Conservation (phyloP, 2,888 invertebrate species). For the Oscheius sp. region DNA sequence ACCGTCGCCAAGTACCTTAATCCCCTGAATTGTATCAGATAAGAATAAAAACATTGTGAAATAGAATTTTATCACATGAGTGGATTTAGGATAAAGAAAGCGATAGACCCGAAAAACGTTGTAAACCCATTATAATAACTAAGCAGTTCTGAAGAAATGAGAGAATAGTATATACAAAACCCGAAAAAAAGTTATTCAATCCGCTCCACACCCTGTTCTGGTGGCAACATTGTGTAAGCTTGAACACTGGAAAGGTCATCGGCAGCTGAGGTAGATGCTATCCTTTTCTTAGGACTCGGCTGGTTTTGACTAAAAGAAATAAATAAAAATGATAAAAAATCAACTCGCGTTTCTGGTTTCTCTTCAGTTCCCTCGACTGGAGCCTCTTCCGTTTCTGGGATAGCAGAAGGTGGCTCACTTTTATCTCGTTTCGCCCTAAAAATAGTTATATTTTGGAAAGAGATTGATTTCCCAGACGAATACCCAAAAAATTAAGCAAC, state of each 20-base stretch:
- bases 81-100: too few species aligned
- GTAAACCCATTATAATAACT: not conserved
- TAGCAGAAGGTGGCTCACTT: conserved; percentile 51
- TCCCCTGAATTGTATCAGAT: too few species aligned
- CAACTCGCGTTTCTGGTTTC: conserved; percentile 2
- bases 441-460: not conserved
- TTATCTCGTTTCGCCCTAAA: conserved; percentile 42
- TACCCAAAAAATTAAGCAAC: not conserved
- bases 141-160: too few species aligned
- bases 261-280: conserved; percentile 25
- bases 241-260: conserved; percentile 49
- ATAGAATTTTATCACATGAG: not conserved
- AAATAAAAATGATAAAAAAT: not conserved
- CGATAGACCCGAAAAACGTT: conserved; percentile 1
- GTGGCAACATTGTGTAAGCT: conserved; percentile 53
- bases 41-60: too few species aligned
- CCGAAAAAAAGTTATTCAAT: conserved; percentile 41
- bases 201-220: conserved; percentile 55
- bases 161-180: not conserved
- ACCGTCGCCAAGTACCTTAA: too few species aligned
- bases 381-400: conserved; percentile 33
- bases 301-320: not conserved
- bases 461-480: not conserved
- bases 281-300: conserved; percentile 41
- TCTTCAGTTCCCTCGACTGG: not conserved